Base-by-base conservation (phyloP, 2,888 invertebrate species). In the Amphipoea lucens region DNA sequence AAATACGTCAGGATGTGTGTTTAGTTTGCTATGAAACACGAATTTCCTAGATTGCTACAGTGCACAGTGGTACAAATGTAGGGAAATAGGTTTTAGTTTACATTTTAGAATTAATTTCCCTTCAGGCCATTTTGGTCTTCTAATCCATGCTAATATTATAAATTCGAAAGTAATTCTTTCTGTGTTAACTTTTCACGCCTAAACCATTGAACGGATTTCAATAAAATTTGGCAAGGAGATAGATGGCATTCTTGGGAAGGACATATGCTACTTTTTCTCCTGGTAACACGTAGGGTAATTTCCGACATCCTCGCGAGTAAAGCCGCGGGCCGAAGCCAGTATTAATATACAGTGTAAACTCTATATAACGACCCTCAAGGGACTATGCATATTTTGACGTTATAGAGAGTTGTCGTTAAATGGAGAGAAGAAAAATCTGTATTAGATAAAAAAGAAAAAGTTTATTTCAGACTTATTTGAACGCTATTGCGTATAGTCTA, bases 1-100 rank as follows among this genome's bases (percentile, higher is more conserved):
- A 81, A 84, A 80, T 78, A 87, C 72, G 78, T 82, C 69, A 78
- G 63, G 51, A 65, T 69, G 57, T 72, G 60, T 60, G 63, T 76
- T 42, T 71, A 7, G 23, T 45, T 29, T 23, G 36, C 7, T 23
- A 36, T 4, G 14, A 36, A 51, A 70, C 51, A 51, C 7, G 12
- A 51, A 51, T 51, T 29, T 29, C 48, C 29, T 48, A 29, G 11
- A 69, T 9, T 23, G 23, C 14, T 42, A 6, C 0, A 6, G 2
- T 2, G 7, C 29, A 6, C 0, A 6, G 2, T 2, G 7, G 11
- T n/a, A 76, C 20, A 40, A 29, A 77, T 77, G 3, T 20, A 45
- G 9, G 63, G 65, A 76, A 62, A 42, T 40, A 48, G 62, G 2
- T 48, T 5, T 76, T 45, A 45, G 73, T 36, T 17, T 6, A 57